A percentile compares a stretch with the other conserved stretches of the same genome.
phyloP scores from a whole-genome alignment of 2,797 vertebrate species.

The Sciurus carolinensis region DNA sequence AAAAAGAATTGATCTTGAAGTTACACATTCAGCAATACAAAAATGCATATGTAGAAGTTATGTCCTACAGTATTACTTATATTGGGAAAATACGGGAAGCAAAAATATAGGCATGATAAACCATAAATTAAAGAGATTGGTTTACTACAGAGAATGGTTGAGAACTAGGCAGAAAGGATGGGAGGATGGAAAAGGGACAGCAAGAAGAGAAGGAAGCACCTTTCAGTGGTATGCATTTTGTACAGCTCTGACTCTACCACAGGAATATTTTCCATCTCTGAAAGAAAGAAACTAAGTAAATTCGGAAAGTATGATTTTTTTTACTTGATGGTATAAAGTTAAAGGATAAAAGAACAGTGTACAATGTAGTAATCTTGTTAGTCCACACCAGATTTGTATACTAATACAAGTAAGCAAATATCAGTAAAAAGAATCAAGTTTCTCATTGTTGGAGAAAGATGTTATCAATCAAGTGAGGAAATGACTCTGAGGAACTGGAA shows the following conservation, averaged over 20 bases:
- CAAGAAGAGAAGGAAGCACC: background rate
- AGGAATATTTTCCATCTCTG: background rate
- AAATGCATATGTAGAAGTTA: background rate
- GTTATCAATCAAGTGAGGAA: background rate
- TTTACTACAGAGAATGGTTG: background rate
- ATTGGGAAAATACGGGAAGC: background rate
- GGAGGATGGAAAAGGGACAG: background rate
- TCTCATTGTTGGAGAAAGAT: background rate
- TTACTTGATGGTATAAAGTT: background rate
- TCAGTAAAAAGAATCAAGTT: background rate
- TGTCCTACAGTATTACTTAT: background rate
- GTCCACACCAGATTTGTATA: background rate
- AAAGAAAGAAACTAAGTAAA: background rate
- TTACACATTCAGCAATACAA: background rate
- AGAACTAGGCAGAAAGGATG: background rate
- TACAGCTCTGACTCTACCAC: background rate
- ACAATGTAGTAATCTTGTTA: background rate
- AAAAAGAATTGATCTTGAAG: slow-evolving; percentile 10
- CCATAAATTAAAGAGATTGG: background rate
- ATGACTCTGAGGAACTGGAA: background rate
- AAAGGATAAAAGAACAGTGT: background rate
- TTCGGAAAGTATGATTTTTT: background rate
- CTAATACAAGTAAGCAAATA: background rate
- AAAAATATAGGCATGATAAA: background rate
- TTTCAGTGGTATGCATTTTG: background rate